Evolutionary conservation across 1,140 invertebrate species (phyloP).

Genomic region (Drosophila serrata): DNA sequence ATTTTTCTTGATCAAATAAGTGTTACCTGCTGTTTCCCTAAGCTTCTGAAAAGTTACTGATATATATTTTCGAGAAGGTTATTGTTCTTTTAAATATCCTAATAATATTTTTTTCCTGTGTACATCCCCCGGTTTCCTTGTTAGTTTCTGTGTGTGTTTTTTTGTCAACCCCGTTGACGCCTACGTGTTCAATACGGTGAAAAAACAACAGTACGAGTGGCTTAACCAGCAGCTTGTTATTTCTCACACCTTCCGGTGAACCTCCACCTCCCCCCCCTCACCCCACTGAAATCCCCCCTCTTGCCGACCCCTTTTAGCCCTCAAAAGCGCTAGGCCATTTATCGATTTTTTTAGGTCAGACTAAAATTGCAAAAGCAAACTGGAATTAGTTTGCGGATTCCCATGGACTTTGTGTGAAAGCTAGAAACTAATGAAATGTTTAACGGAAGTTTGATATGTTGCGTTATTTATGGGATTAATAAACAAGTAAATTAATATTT

Average conservation of each 20-base stretch:
- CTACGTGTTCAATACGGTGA: constrained; percentile 57
- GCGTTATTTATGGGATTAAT: neutral
- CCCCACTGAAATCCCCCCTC: constrained; percentile 5
- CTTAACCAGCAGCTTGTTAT: constrained; percentile 47
- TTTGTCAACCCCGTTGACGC: constrained; percentile 53
- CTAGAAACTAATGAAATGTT: neutral
- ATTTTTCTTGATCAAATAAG: neutral
- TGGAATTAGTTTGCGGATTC: constrained; percentile 39
- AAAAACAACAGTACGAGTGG: constrained; percentile 39
- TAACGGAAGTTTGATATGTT: neutral
- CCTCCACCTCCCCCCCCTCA: neutral
- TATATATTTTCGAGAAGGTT: neutral
- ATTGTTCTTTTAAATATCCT: neutral
- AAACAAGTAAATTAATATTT: neutral
- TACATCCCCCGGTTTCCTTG: constrained; percentile 26
- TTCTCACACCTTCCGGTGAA: constrained; percentile 42
- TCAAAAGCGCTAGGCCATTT: constrained; percentile 29
- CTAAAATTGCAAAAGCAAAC: constrained; percentile 41
- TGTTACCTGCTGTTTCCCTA: no score
- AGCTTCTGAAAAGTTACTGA: neutral
- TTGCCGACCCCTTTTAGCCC: neutral
- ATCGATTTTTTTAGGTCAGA: constrained; percentile 51
- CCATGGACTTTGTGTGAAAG: constrained; percentile 12
- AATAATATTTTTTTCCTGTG: constrained; percentile 1
- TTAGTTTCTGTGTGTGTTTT: constrained; percentile 6